Base-by-base conservation (phyloP, 2,888 invertebrate species). In the Sminthurinus aureus region DNA sequence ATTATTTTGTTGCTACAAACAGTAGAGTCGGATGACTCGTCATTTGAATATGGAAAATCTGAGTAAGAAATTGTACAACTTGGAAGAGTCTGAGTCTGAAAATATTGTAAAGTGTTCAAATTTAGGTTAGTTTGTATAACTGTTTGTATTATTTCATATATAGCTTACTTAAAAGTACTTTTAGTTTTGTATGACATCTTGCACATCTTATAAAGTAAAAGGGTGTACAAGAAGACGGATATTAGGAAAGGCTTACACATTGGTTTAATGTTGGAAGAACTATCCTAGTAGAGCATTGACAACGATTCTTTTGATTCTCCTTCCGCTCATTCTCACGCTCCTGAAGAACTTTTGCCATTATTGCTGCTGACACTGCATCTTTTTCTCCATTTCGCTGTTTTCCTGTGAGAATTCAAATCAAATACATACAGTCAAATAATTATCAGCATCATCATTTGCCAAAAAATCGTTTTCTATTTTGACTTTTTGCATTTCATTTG, bases 321-420 rank as follows among this genome's bases (percentile, higher is more conserved):
- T 87, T 87, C 87, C 93, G 90, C 88, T 96, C 96, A 85, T 95
- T 94, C 88, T 96, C 96, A 85, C 95, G 93, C 89, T 96, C 96
- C 90, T 97, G 96, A 52, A 97, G 92, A 85, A 96, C 95, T 92
- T 96, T 96, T 2, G 96, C 96, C 95, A 97, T 95, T 80, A 96
- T 94, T 13, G 96, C 95, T 38, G 96, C 96, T 4, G 96, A 96
- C 18, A 95, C 94, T 89, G 94, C 93, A 89, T 95, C 95, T 83
- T 87, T 87, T 93, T 82, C 92, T 83, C 77, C 86, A 71, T 85
- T 87, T 22, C 80, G 77, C 66, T 58, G 79, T n/a, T 82, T 79
- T n/a, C 83, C 83, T 83, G 79, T 80, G 20, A 58, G 20, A n/a
- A n/a, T 64, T 20, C 58, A 83, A 79, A n/a, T n/a, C n/a, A 81